These are phyloP conservation scores for Pachypsylla venusta DNA, from an alignment of 1,140 invertebrate genomes.

Conservation along the genomic window DNA sequence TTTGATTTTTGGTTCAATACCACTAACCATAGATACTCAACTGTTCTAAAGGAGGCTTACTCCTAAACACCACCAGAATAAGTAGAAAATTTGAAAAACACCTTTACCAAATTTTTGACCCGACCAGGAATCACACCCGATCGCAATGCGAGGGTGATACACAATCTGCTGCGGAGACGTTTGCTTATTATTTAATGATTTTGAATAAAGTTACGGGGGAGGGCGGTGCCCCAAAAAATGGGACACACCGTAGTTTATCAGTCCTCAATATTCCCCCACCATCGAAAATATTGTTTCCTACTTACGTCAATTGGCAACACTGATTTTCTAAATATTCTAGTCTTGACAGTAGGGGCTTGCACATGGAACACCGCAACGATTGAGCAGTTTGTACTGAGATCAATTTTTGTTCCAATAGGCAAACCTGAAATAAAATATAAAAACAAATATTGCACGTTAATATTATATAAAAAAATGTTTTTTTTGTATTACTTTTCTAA, in stretches of 20 bases:
- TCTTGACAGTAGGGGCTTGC: conserved; percentile 41
- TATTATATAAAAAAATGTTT: not conserved
- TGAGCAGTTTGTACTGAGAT: conserved; percentile 48
- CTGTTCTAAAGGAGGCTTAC: too few species aligned
- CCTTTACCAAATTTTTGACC: too few species aligned
- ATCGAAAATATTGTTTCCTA: conserved; percentile 51
- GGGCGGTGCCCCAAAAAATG: conserved; percentile 7
- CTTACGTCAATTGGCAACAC: conserved; percentile 38
- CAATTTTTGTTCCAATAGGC: conserved; percentile 50
- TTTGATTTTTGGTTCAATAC: too few species aligned
- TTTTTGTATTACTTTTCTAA: not conserved
- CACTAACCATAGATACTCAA: too few species aligned
- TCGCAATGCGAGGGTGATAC: not conserved
- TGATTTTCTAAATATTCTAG: conserved; percentile 41
- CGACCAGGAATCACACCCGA: too few species aligned
- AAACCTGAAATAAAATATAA: conserved; percentile 43
- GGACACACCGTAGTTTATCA: conserved; percentile 20
- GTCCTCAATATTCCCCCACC: conserved; percentile 66
- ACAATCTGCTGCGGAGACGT: conserved; percentile 12
- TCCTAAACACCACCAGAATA: too few species aligned
- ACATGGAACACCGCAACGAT: conserved; percentile 46
- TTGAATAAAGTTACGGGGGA: conserved; percentile 15
- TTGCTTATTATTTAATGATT: conserved; percentile 19
- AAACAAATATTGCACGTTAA: too few species aligned
- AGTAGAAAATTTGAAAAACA: too few species aligned